A percentile compares a stretch with the other conserved stretches of the same genome.
These are phyloP conservation scores for Notodonta dromedarius DNA, from an alignment of 2,888 invertebrate genomes.

Conservation along the genomic window DNA sequence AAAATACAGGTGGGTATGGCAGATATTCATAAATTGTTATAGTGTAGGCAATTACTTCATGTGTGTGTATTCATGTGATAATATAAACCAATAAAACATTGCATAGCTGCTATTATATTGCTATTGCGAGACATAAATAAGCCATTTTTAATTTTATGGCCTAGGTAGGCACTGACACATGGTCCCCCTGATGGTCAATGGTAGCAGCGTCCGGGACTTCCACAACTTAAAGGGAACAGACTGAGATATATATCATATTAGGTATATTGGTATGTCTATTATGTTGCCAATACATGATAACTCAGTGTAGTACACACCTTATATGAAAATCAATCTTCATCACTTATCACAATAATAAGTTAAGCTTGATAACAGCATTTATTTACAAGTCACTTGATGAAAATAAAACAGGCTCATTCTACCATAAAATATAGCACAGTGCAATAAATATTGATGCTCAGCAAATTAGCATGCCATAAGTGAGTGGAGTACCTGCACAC, in stretches of 20 bases:
- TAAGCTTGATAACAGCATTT: conserved; percentile 21
- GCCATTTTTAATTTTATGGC: background rate
- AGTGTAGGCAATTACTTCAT: background rate
- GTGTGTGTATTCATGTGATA: background rate
- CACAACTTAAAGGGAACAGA: no score
- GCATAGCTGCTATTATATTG: background rate
- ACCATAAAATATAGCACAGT: background rate
- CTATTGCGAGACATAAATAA: background rate
- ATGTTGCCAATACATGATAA: conserved; percentile 4
- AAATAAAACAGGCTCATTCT: conserved; percentile 5
- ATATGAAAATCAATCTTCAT: conserved; percentile 16
- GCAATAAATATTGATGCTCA: conserved; percentile 3
- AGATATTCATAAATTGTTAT: background rate
- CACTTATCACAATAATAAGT: conserved; percentile 27
- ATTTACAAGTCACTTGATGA: conserved; percentile 15
- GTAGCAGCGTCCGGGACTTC: no score
- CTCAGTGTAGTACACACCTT: conserved; percentile 11
- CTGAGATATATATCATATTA: background rate
- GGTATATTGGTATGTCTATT: background rate
- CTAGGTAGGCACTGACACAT: no score
- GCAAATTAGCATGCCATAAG: conserved; percentile 19
- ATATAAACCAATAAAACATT: background rate
- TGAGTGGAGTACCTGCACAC: conserved; percentile 28
- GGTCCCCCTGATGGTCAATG: no score
- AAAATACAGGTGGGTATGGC: background rate